Evolutionary conservation across 2,797 vertebrate species (phyloP).

Genomic region (Margarornis squamiger): DNA sequence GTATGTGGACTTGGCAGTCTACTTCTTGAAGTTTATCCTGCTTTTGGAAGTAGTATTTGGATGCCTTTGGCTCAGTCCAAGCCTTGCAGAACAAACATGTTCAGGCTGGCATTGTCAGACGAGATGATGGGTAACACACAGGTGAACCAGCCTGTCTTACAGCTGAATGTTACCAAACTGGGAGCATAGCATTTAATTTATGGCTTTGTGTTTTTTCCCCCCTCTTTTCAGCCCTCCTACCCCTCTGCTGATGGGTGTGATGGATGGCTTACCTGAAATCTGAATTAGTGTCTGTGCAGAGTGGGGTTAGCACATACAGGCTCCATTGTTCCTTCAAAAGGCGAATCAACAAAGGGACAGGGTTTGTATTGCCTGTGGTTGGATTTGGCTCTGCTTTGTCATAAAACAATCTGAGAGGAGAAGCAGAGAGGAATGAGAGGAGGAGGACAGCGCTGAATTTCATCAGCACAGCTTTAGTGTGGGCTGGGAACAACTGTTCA

Average conservation of each 20-base stretch:
- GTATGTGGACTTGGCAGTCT: conserved; percentile 56
- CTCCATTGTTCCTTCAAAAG: not conserved
- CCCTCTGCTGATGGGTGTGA: not conserved
- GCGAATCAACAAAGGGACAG: not conserved
- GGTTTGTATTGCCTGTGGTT: not conserved
- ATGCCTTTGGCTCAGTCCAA: conserved; percentile 54
- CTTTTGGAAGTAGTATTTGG: conserved; percentile 59
- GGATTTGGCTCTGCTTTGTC: not conserved
- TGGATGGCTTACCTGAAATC: not conserved
- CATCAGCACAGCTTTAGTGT: not conserved
- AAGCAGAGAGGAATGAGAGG: not conserved
- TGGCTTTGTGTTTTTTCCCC: not conserved
- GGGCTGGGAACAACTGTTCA: conserved; percentile 21
- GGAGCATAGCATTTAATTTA: conserved; percentile 35
- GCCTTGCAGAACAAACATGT: conserved; percentile 13
- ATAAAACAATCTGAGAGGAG: not conserved
- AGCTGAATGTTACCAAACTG: conserved; percentile 47
- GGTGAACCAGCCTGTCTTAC: conserved; percentile 63
- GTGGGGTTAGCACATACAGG: not conserved
- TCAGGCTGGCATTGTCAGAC: conserved; percentile 43
- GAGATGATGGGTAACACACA: conserved; percentile 37
- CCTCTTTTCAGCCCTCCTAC: not conserved
- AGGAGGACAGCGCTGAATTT: not conserved
- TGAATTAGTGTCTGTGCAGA: not conserved
- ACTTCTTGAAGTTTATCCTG: conserved; percentile 36